Conservation (phyloP, 92 coral and sea anemone species). For the Heteractis magnifica region DNA sequence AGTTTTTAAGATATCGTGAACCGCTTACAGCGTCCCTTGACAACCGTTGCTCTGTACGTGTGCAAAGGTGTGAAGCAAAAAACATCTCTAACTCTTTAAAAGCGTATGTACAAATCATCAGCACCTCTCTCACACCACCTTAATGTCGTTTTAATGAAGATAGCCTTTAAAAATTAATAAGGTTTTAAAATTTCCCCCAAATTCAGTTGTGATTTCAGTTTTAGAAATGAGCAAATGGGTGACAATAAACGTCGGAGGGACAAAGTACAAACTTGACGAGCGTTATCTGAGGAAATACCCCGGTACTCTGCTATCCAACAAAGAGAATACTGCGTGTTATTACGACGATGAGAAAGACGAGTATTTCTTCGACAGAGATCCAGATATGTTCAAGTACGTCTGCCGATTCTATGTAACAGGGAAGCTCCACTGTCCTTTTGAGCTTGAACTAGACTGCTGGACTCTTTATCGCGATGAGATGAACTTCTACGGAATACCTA, state of each 20-base stretch:
- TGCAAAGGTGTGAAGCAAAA: no score
- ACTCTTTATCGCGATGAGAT: constrained; percentile 86
- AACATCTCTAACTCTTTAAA: no score
- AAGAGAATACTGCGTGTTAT: constrained; percentile 16
- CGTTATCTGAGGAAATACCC: constrained; percentile 27
- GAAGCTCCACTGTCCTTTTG: constrained; percentile 79
- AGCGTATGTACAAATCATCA: no score
- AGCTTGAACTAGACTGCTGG: constrained; percentile 68
- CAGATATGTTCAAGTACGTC: constrained; percentile 45
- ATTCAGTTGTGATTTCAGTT: neutral
- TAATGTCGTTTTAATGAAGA: no score
- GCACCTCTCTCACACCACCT: no score
- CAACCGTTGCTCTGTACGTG: no score
- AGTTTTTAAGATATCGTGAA: no score
- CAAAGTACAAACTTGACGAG: constrained; percentile 25
- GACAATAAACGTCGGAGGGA: constrained; percentile 46
- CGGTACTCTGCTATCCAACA: constrained; percentile 29
- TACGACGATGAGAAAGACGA: constrained; percentile 41
- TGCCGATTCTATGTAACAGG: constrained; percentile 56
- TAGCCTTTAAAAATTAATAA: no score
- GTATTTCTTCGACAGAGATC: constrained; percentile 52
- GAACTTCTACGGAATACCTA: constrained; percentile 76
- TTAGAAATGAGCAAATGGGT: constrained; percentile 9
- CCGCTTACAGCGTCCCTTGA: no score
- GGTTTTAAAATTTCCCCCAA: neutral